phyloP scores from a whole-genome alignment of 2,113 vertebrate species.

The Hipposideros armiger region DNA sequence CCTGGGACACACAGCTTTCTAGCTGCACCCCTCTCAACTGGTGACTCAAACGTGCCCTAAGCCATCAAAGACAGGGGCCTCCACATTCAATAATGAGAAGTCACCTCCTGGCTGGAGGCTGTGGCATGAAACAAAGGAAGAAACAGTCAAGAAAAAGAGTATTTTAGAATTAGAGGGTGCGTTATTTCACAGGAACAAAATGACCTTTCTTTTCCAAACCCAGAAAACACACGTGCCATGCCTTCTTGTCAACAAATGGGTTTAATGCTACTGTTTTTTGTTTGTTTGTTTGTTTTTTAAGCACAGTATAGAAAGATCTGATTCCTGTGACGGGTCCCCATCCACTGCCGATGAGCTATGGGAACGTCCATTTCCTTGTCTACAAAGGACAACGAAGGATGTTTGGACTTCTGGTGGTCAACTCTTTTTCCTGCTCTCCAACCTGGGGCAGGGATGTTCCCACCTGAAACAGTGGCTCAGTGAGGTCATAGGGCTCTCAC shows the following conservation, averaged over 20 bases:
- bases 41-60: neutral
- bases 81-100: neutral
- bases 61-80: neutral
- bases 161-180: neutral
- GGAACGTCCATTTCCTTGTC: neutral
- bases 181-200: neutral
- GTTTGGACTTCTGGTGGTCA: neutral
- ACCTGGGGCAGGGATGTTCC: neutral
- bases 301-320: neutral
- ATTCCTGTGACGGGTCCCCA: too few species aligned
- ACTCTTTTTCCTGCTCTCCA: neutral
- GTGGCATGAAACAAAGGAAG: too few species aligned
- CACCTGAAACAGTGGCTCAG: neutral
- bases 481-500: neutral
- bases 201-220: neutral
- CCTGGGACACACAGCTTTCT: neutral
- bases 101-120: neutral
- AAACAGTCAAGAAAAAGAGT: neutral
- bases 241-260: neutral
- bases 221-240: neutral
- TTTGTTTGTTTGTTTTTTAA: neutral
- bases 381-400: neutral
- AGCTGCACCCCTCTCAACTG: fast-evolving
- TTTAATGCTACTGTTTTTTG: neutral
- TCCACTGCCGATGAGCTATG: neutral